Conservation (phyloP, 2,113 vertebrate species). For the Cochlearius cochlearius region DNA sequence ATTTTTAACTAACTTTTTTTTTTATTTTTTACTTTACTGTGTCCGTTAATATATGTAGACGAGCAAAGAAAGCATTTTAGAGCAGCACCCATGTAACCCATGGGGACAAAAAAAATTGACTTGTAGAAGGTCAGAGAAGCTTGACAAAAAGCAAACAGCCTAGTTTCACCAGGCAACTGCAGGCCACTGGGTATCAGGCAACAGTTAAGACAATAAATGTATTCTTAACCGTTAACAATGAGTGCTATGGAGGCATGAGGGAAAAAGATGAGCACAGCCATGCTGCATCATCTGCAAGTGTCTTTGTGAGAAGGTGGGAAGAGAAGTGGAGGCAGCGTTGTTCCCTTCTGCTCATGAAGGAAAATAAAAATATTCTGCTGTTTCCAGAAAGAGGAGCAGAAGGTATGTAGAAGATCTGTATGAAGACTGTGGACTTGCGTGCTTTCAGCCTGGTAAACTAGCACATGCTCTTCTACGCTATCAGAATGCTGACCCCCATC, state of each 20-base stretch:
- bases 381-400: neutral
- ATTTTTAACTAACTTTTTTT: neutral
- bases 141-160: neutral
- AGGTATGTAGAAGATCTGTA: neutral
- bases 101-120: neutral
- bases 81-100: accelerated
- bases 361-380: neutral
- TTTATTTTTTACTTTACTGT: neutral
- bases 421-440: neutral
- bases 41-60: accelerated
- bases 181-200: neutral
- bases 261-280: neutral
- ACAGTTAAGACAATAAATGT: neutral
- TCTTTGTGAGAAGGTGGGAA: neutral
- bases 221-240: neutral
- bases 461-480: accelerated
- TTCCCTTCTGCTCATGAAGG: neutral
- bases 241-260: neutral
- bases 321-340: neutral
- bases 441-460: neutral
- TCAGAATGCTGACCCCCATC: neutral
- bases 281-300: neutral
- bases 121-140: neutral
- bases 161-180: neutral
- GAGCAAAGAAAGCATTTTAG: neutral